A percentile compares a stretch with the other conserved stretches of the same genome.
Evolutionary conservation across 2,113 vertebrate species (phyloP).

Genomic region (Phalacrocorax carbo): DNA sequence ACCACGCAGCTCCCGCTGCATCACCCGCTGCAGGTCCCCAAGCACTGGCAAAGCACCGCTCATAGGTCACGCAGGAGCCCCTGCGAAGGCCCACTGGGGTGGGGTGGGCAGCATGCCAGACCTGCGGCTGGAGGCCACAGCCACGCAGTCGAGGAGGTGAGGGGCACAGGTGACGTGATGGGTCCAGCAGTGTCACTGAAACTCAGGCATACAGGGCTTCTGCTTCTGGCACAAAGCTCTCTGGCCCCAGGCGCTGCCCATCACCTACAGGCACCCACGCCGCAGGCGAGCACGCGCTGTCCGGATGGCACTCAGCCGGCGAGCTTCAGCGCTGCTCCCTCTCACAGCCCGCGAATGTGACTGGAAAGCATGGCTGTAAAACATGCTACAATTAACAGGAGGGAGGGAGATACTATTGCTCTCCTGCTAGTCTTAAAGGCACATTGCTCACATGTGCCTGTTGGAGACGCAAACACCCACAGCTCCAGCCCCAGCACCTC

Average conservation of each 20-base stretch:
- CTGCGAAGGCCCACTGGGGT: neutral
- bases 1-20: neutral
- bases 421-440: slow-evolving; percentile 69
- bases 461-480: neutral
- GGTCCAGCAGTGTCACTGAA: neutral
- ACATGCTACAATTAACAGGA: slow-evolving; percentile 66
- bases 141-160: neutral
- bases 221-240: neutral
- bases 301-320: neutral
- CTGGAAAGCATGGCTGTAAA: slow-evolving; percentile 66
- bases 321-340: neutral
- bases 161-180: neutral
- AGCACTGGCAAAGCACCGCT: neutral
- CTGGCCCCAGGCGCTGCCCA: neutral
- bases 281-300: neutral
- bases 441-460: neutral
- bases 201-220: neutral
- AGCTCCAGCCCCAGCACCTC: neutral
- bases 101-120: neutral
- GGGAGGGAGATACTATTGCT: slow-evolving; percentile 67
- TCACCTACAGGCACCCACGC: neutral
- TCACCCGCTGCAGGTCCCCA: neutral
- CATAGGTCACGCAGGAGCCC: neutral
- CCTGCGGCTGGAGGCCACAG: neutral
- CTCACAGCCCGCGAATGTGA: slow-evolving; percentile 60